Base-by-base conservation (phyloP, 2,888 invertebrate species). In the Drosophila stalkeri region DNA sequence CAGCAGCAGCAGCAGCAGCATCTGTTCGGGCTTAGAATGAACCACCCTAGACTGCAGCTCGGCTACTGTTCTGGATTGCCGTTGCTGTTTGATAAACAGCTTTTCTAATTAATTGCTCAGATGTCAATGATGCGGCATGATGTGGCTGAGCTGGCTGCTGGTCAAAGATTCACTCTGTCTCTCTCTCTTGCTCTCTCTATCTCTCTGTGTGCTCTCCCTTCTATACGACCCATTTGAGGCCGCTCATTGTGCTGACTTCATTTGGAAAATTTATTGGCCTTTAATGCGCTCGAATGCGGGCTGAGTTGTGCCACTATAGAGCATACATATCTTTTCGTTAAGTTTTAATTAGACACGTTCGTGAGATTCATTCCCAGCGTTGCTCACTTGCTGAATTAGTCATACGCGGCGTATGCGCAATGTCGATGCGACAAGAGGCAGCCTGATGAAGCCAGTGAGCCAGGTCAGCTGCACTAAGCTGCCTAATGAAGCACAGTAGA, bases 281-380 rank as follows among this genome's bases (percentile, higher is more conserved):
- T 82, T 82, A 82, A 82, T 84, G 72, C 67, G 76, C 52, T 56
- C 12, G 54, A 67, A 84, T 82, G 84, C 65, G 82, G 82, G 82
- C 67, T 16, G 8, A 59, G 55, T 39, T 51, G 46, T 33, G 20
- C 9, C 44, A 41, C 74, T 57, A 55, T 61, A 37, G 51, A 71
- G 46, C n/a, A 31, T 43, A 18, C 16, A 31, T 18, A 18, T 47
- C 31, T 44, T 63, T 62, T 23, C 33, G 16, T 43, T 61, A 12
- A 23, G 3, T 35, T 52, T 75, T 59, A 75, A 75, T 75, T 75
- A 43, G 66, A 66, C 71, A 75, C 75, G 66, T 75, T 71, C 71
- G 37, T 47, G 39, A 39, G 61, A 64, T 61, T 61, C 60, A 52
- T 57, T 65, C 8, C 54, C 54, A 70, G 64, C 27, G 27, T 54